Evolutionary conservation across 1,140 invertebrate genomes (phyloP), one percentile per base, ranked within the genome.

Genomic region (Ephestia elutella): DNA sequence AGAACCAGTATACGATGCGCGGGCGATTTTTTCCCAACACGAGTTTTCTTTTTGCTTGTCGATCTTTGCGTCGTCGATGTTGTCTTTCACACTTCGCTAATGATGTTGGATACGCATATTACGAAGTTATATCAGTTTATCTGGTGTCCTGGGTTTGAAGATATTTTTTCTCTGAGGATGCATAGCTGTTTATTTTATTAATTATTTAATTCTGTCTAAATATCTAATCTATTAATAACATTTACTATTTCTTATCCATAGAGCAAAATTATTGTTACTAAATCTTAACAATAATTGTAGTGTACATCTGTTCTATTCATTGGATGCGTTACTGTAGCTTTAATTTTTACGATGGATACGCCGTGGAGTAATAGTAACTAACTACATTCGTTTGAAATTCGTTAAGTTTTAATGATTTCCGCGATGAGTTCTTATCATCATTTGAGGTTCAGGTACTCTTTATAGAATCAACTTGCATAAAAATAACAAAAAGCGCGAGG

Each of bases 21-120:
- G 53, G 25, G 55, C 53, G 54, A 56, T 70, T 60, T 60, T 58
- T 65, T 59, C 32, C 54, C 38, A 44, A 15, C 13, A 15, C 38
- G 2, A 15, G 15, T 44, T 44, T 13, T 17, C 49, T 32, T 62
- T 60, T 30, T 57, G 18, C 15, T 17, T 13, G 38, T 17, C 38
- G 2, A 44, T 44, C n/a, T 13, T 9, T 44, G 10, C 13, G 38
- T 5, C 13, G 38, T 5, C 10, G 38, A 44, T 44, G 38, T 9
- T 44, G n/a, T 44, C 38, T 44, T 44, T 15, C 38, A 44, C 38
- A 44, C 38, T 44, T 44, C 13, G n/a, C 38, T 44, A 44, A 44
- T 44, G 38, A 15, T 44, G 32, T 35, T 13, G 4, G 32, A 35
- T 9, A 35, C 32, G 9, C 32, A 35, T 11, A 35, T 35, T 35